Conservation (phyloP, 2,797 vertebrate genomes). For the Karalla daura region DNA sequence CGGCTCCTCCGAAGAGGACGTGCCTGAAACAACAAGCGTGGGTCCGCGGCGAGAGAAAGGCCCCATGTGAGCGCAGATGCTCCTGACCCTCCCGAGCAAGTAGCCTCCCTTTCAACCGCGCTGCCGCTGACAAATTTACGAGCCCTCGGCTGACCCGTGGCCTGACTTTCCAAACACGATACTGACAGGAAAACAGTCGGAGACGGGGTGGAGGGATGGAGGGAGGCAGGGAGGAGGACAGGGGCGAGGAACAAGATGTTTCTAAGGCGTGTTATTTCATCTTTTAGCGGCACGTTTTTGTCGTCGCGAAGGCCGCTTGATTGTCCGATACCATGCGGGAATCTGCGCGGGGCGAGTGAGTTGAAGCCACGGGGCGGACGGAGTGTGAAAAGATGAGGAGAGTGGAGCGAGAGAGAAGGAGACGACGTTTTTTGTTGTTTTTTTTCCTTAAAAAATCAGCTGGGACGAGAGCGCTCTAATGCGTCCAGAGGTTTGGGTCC, state of each 20-base stretch:
- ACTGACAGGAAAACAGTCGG: slow-evolving; percentile 70
- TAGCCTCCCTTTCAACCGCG: slow-evolving; percentile 71
- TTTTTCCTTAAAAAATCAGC: background rate
- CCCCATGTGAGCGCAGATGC: slow-evolving; percentile 58
- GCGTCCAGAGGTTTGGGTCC: slow-evolving; percentile 13
- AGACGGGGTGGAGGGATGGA: slow-evolving; percentile 50
- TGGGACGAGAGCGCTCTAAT: background rate
- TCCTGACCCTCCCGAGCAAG: slow-evolving; percentile 70
- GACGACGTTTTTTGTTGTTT: background rate
- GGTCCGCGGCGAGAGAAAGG: slow-evolving; percentile 60
- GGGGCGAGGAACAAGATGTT: slow-evolving; percentile 30
- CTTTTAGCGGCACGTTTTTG: too few species aligned
- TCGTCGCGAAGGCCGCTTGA: too few species aligned
- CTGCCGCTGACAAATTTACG: slow-evolving; percentile 80
- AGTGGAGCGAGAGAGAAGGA: background rate
- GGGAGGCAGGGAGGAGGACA: slow-evolving; percentile 26
- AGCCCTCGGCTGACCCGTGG: slow-evolving; percentile 67
- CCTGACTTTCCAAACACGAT: slow-evolving; percentile 77
- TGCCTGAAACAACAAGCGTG: slow-evolving; percentile 90
- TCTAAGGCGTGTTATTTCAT: slow-evolving; percentile 1
- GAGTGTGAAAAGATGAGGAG: too few species aligned
- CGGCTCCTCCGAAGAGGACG: slow-evolving; percentile 84
- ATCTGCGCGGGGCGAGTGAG: too few species aligned
- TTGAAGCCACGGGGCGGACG: too few species aligned
- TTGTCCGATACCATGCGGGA: too few species aligned